Evolutionary conservation across 1,140 invertebrate genomes (phyloP).

Genomic region (Leptopilina clavipes): DNA sequence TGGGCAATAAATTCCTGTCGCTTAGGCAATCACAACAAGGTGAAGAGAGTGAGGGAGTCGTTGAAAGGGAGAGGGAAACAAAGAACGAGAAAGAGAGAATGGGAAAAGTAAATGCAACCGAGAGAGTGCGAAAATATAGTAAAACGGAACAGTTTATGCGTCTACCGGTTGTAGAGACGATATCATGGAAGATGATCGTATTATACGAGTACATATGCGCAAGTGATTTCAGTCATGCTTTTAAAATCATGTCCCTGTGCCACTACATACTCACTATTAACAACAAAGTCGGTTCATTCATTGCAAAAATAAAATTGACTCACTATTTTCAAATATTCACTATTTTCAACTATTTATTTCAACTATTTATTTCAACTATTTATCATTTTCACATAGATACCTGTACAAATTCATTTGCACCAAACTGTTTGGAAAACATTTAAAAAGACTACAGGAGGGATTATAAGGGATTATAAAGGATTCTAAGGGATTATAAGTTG

Average conservation of each 20-base stretch:
- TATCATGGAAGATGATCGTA: constrained; percentile 62
- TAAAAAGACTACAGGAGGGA: too few relatives aligned
- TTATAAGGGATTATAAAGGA: too few relatives aligned
- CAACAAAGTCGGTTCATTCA: not conserved
- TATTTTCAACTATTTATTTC: too few relatives aligned
- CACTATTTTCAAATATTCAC: too few relatives aligned
- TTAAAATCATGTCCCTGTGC: constrained; percentile 48
- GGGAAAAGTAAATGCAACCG: constrained; percentile 46
- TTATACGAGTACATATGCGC: constrained; percentile 25
- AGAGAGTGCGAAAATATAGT: constrained; percentile 55
- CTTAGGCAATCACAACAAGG: constrained; percentile 68
- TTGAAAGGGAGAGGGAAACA: constrained; percentile 55
- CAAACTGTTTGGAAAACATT: too few relatives aligned
- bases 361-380: too few relatives aligned
- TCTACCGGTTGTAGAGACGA: constrained; percentile 62
- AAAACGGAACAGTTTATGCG: constrained; percentile 65
- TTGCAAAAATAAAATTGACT: too few relatives aligned
- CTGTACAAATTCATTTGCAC: too few relatives aligned
- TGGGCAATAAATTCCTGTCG: constrained; percentile 69
- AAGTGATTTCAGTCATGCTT: constrained; percentile 51
- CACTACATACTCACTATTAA: not conserved
- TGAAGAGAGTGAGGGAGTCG: constrained; percentile 50
- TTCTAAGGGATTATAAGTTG: too few relatives aligned
- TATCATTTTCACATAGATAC: too few relatives aligned
- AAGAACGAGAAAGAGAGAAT: constrained; percentile 51